Conservation (phyloP, 30 jellyfish, hydroid and myxozoan genomes). For the Turritopsis rubra region DNA sequence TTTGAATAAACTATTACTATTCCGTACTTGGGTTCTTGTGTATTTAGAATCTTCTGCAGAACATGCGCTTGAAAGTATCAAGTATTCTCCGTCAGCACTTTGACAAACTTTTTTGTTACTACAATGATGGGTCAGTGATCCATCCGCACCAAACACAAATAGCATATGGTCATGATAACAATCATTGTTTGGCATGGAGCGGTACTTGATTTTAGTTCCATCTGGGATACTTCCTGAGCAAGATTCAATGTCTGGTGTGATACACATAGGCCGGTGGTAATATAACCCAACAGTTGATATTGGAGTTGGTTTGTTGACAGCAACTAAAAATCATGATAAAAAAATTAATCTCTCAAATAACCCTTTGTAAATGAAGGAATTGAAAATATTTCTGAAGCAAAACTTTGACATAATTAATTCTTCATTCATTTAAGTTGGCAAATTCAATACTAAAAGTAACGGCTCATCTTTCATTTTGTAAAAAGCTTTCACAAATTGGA, state of each 20-base stretch:
- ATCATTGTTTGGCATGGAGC: constrained; percentile 20
- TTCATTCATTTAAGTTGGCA: not conserved
- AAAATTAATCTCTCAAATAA: not conserved
- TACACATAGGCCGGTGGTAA: constrained; percentile 50
- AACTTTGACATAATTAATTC: no score
- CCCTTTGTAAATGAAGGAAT: no score
- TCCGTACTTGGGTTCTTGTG: constrained; percentile 45
- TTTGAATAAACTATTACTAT: no score
- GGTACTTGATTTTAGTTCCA: constrained; percentile 24
- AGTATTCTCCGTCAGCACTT: constrained; percentile 23
- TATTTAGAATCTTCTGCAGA: constrained; percentile 31
- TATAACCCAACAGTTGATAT: constrained; percentile 47
- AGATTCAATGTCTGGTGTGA: constrained; percentile 34
- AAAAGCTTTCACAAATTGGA: no score
- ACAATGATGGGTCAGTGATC: constrained; percentile 44
- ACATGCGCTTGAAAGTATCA: constrained; percentile 13
- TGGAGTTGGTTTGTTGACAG: constrained; percentile 40
- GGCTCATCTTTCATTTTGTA: no score
- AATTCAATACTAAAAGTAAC: no score
- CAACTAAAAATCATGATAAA: constrained; percentile 18
- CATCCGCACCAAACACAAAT: constrained; percentile 38
- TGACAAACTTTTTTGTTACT: constrained; percentile 52
- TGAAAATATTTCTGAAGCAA: no score
- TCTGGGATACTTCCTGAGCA: constrained; percentile 32
- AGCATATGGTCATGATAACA: constrained; percentile 41